phyloP scores from a whole-genome alignment of 2,888 invertebrate genomes.

The Ellobium chinense region DNA sequence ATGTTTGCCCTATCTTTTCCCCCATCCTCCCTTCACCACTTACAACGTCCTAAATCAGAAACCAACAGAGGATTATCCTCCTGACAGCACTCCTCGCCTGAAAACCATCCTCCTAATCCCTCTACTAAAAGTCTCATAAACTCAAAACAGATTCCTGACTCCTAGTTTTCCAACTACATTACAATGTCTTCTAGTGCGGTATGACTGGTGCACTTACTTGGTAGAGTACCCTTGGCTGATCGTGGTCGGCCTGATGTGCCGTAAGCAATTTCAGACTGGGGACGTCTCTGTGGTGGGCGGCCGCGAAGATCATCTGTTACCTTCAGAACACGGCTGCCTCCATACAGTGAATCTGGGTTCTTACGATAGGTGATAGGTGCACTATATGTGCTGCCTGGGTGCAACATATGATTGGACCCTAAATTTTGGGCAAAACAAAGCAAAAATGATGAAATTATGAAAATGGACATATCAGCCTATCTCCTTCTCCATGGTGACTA shows the following conservation, averaged over 20 bases:
- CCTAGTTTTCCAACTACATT: no score
- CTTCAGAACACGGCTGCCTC: constrained; percentile 62
- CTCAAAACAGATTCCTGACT: no score
- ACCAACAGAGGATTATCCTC: no score
- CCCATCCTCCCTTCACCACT: no score
- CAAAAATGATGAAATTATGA: background rate
- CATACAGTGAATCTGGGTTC: constrained; percentile 54
- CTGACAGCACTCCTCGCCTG: no score
- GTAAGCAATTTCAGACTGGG: constrained; percentile 66
- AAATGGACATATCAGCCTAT: background rate
- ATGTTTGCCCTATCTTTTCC: no score
- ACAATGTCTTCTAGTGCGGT: no score
- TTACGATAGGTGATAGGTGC: constrained; percentile 63
- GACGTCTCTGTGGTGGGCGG: constrained; percentile 60
- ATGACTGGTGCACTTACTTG: constrained; percentile 68
- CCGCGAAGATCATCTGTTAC: constrained; percentile 71
- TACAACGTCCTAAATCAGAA: no score
- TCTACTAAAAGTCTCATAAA: no score
- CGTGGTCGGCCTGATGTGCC: constrained; percentile 48
- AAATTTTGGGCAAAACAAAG: constrained; percentile 22
- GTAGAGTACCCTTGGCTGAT: constrained; percentile 65
- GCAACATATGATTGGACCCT: constrained; percentile 67
- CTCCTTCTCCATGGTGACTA: background rate
- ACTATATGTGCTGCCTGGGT: constrained; percentile 67
- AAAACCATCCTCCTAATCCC: no score